Percentiles rank a stretch among this genome's conserved stretches.
Evolutionary conservation across 30 jellyfish, hydroid and myxozoan species (phyloP).

Genomic region (Aurelia sp.): DNA sequence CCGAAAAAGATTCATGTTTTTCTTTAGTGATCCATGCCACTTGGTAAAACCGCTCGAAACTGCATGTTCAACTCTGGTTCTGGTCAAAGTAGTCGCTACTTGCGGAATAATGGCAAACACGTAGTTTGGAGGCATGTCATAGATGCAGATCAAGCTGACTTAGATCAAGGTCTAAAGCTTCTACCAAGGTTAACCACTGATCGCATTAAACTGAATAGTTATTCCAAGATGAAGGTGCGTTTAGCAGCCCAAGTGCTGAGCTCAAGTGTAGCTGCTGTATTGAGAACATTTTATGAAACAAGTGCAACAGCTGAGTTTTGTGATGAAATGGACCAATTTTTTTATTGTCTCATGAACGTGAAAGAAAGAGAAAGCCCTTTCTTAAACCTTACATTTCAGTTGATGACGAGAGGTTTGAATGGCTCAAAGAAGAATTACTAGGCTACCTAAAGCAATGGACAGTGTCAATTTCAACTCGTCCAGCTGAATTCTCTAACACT

Average conservation of each 20-base stretch:
- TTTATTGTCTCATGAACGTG: conserved; percentile 35
- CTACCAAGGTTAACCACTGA: conserved; percentile 40
- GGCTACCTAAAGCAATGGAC: conserved; percentile 22
- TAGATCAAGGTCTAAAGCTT: conserved; percentile 23
- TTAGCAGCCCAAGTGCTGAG: conserved; percentile 63
- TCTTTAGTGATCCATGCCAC: conserved; percentile 19
- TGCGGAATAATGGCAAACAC: conserved; percentile 36
- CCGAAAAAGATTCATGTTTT: not conserved
- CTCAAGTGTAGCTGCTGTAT: conserved; percentile 21
- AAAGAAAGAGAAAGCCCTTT: conserved; percentile 9
- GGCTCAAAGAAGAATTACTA: conserved; percentile 39
- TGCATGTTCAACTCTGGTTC: conserved; percentile 26
- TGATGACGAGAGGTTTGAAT: conserved; percentile 38
- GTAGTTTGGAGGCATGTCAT: conserved; percentile 28
- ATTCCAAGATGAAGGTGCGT: conserved; percentile 28
- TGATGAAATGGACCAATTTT: conserved; percentile 15
- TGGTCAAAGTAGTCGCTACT: conserved; percentile 3
- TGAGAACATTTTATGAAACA: conserved; percentile 18
- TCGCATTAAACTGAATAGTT: conserved; percentile 28
- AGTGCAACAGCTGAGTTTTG: conserved; percentile 56
- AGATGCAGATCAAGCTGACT: not conserved
- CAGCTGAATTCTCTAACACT: conserved; percentile 36
- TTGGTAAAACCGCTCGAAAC: conserved; percentile 29
- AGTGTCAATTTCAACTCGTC: conserved; percentile 30
- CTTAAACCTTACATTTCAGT: conserved; percentile 28